Conservation (phyloP, 2,888 invertebrate genomes). For the Heliothis peltigera region DNA sequence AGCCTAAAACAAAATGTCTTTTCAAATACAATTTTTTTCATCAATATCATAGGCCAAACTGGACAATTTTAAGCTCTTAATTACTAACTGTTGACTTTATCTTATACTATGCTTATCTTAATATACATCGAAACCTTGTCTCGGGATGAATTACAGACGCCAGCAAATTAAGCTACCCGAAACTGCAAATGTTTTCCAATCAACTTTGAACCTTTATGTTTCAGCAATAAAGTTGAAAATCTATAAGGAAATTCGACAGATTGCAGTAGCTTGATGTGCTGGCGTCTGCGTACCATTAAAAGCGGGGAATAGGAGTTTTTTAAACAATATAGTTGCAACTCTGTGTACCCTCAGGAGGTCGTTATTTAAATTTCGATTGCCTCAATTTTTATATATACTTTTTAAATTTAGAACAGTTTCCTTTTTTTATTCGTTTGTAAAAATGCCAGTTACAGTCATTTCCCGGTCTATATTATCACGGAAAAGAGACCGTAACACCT, state of each 20-base stretch:
- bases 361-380: conserved; percentile 6
- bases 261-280: too few relatives aligned
- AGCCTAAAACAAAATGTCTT: conserved; percentile 31
- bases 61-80: conserved; percentile 37
- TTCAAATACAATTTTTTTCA: conserved; percentile 17
- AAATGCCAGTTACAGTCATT: neutral
- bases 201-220: too few relatives aligned
- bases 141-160: conserved; percentile 50
- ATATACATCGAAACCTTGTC: conserved; percentile 54
- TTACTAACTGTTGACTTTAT: conserved; percentile 45
- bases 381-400: neutral
- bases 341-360: conserved; percentile 13
- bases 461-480: neutral
- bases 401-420: neutral
- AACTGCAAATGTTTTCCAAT: too few relatives aligned
- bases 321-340: conserved; percentile 39
- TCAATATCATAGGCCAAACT: conserved; percentile 33
- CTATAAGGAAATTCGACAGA: too few relatives aligned
- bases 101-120: conserved; percentile 53
- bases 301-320: conserved; percentile 39
- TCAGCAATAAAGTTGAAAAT: too few relatives aligned
- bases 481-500: conserved; percentile 32
- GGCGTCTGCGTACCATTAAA: too few relatives aligned
- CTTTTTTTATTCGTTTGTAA: conserved; percentile 1
- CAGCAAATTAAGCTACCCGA: too few relatives aligned